A percentile compares a stretch with the other conserved stretches of the same genome.
Conservation (phyloP, 2,797 vertebrate genomes). For the Spondyliosoma cantharus region DNA sequence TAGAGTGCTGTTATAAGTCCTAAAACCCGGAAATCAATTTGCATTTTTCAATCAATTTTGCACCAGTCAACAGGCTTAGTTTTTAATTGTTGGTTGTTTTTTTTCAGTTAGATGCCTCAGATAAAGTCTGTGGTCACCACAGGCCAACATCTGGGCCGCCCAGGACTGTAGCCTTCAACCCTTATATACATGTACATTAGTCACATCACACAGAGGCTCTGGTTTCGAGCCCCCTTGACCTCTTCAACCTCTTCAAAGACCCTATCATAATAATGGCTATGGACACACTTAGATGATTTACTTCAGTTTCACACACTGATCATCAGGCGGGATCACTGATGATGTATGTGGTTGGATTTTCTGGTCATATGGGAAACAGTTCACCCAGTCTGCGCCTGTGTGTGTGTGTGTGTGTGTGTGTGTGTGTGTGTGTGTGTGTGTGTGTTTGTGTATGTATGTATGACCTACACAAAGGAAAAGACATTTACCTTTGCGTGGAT, state of each 20-base stretch:
- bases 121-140: too few species aligned
- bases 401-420: too few species aligned
- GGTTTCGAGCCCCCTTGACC: not conserved
- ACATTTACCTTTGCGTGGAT: not conserved
- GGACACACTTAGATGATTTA: not conserved
- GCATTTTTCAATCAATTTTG: too few species aligned
- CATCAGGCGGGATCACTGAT: too few species aligned
- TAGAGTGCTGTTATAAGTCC: too few species aligned
- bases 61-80: too few species aligned
- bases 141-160: too few species aligned
- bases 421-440: not conserved
- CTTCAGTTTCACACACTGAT: too few species aligned
- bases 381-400: not conserved
- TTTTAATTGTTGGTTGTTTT: too few species aligned
- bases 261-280: not conserved
- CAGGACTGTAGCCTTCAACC: too few species aligned
- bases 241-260: not conserved
- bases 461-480: conserved; percentile 18
- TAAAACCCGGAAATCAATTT: too few species aligned
- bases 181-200: not conserved
- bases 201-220: not conserved
- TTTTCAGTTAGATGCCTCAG: too few species aligned
- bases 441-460: not conserved
- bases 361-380: conserved; percentile 2
- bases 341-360: not conserved